Conservation (phyloP, 2,113 vertebrate genomes). For the Corapipo altera region DNA sequence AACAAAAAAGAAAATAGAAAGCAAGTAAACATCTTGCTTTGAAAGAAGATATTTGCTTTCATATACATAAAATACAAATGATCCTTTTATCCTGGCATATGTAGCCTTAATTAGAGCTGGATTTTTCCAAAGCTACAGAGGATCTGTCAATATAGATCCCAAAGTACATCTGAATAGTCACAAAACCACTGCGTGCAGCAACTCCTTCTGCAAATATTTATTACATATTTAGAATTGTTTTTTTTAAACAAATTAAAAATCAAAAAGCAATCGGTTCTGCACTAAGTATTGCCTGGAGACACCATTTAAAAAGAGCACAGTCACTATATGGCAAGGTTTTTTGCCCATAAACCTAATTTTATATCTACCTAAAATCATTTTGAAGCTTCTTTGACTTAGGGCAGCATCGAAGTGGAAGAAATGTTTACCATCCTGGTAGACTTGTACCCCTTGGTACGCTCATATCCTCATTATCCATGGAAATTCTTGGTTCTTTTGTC, state of each 20-base stretch:
- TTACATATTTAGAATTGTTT: not conserved
- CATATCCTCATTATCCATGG: not conserved
- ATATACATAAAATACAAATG: slow-evolving; percentile 20
- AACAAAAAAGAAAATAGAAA: not conserved
- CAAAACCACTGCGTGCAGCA: not conserved
- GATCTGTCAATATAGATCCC: not conserved
- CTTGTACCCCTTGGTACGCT: fast-evolving
- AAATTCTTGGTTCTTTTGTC: not conserved
- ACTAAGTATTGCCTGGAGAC: not conserved
- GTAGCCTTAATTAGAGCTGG: not conserved
- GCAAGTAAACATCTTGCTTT: not conserved
- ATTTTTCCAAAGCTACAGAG: not conserved
- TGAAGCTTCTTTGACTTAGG: not conserved
- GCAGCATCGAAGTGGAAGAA: not conserved
- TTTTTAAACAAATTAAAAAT: not conserved
- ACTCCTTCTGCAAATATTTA: not conserved
- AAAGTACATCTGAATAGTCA: not conserved
- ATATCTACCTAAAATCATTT: not conserved
- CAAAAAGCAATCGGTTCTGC: not conserved
- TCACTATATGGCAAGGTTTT: not conserved
- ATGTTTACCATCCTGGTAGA: not conserved
- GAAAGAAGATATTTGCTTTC: slow-evolving; percentile 28
- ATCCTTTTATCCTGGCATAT: slow-evolving; percentile 4
- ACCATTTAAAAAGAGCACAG: not conserved
- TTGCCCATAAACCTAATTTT: not conserved